Evolutionary conservation across 2,888 invertebrate species (phyloP), one percentile per base, ranked within the genome.

Genomic region (Drosophila monieri): DNA sequence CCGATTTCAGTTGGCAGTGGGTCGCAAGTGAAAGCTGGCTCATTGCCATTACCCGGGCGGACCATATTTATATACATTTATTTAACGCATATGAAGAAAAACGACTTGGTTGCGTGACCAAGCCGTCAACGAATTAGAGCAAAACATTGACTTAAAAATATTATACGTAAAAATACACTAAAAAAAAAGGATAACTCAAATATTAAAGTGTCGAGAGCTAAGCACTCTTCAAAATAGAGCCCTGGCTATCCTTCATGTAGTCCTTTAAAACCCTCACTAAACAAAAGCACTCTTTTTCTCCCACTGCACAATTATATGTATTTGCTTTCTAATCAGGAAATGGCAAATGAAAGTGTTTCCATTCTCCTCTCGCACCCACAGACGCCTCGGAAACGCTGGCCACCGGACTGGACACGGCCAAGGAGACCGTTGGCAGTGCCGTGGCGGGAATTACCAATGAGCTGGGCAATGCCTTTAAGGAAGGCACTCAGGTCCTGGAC

Each of bases 401-500:
- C 2, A 72, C 81, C 54, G 80, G 80, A 10, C n/a, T 90, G 49
- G 90, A 89, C 55, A 84, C 79, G 55, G 88, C 90, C 58, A 90
- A 89, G 78, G 90, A 90, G 39, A 77, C 85, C 2, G 89, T 89
- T n/a, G 74, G 88, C 73, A 74, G 77, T 8, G 88, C 88, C 2
- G 81, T 89, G 12, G 88, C 88, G 9, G 86, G 83, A 47, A 84
- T 90, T 23, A 88, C 88, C 46, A 86, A 83, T 48, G 89, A 90
- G 60, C 76, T 90, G 55, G 88, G 89, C 18, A 80, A 69, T 61
- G 85, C 76, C 14, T 71, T 90, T 14, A 89, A 85, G 66, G 88
- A 89, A 14, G 88, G 89, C 61, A 71, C 76, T 10, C 83, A 83
- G 9, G 77, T 73, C 27, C 57, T 90, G 54, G 89, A 87, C 35